Conservation (phyloP, 2,888 invertebrate species). For the Thymelicus lineola region DNA sequence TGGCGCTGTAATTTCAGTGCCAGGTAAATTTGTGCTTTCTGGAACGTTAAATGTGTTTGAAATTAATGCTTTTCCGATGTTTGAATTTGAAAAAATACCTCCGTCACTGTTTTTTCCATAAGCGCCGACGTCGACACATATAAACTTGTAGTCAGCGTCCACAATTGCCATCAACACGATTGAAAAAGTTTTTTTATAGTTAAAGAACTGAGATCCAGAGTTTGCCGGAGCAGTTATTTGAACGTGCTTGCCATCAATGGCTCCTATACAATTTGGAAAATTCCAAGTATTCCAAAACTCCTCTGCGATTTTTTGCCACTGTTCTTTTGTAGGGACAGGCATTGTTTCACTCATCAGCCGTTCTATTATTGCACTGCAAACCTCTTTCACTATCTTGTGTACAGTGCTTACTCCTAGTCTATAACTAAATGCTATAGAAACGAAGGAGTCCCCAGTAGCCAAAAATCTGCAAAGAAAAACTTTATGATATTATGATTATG, state of each 20-base stretch:
- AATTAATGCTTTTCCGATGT: constrained; percentile 41
- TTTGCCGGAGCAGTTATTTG: no score
- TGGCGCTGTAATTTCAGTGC: no score
- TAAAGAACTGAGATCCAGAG: no score
- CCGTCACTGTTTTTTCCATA: constrained; percentile 38
- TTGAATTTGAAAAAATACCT: constrained; percentile 15
- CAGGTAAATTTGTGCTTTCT: no score
- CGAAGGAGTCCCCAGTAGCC: constrained; percentile 44
- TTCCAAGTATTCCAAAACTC: constrained; percentile 42
- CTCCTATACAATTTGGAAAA: constrained; percentile 38
- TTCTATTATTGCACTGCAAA: constrained; percentile 41
- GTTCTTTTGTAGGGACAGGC: no score
- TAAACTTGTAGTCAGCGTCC: constrained; percentile 43
- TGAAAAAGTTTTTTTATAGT: no score
- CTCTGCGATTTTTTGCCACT: no score
- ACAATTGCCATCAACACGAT: constrained; percentile 32
- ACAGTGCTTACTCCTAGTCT: constrained; percentile 46
- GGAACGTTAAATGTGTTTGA: constrained; percentile 37
- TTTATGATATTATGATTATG: no score
- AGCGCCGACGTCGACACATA: constrained; percentile 38
- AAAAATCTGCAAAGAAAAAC: no score
- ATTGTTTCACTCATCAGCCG: no score
- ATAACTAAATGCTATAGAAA: constrained; percentile 41
- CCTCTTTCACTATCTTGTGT: constrained; percentile 42
- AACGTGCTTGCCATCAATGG: no score